phyloP scores from a whole-genome alignment of 2,797 vertebrate species.

The Scolopax rusticola region DNA sequence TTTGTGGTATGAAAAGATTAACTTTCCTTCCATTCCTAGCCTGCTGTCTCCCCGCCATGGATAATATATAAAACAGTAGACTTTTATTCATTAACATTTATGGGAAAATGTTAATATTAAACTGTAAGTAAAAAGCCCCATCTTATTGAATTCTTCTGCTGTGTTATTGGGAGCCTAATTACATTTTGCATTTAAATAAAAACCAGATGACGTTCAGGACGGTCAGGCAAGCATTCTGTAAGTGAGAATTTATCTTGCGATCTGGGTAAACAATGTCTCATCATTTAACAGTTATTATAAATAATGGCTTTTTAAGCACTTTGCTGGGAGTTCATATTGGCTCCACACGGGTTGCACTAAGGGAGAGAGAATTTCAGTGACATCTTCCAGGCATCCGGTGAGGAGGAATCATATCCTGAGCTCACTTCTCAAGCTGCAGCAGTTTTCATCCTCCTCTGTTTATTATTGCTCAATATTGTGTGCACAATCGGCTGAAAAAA shows the following conservation, averaged over 20 bases:
- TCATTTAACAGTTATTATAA: conserved; percentile 81
- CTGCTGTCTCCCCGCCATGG: conserved; percentile 60
- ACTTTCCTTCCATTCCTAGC: conserved; percentile 41
- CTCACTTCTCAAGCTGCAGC: neutral
- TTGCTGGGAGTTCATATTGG: conserved; percentile 74
- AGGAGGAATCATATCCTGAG: conserved; percentile 62
- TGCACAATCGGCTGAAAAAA: neutral
- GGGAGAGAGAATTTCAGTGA: conserved; percentile 70
- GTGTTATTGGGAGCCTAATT: conserved; percentile 82
- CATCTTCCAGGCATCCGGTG: conserved; percentile 78
- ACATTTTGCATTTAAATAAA: conserved; percentile 83
- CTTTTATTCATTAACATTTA: conserved; percentile 79
- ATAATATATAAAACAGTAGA: conserved; percentile 60
- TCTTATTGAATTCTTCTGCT: conserved; percentile 84
- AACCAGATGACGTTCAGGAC: conserved; percentile 83
- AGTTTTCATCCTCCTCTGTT: conserved; percentile 40
- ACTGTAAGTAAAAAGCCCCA: conserved; percentile 77
- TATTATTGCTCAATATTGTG: conserved; percentile 35
- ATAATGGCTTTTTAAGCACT: conserved; percentile 80
- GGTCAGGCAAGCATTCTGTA: conserved; percentile 70
- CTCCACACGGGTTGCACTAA: conserved; percentile 57
- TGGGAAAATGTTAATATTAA: conserved; percentile 76
- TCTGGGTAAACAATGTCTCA: conserved; percentile 81
- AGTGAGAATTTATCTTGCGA: conserved; percentile 78
- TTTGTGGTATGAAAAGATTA: conserved; percentile 45